Evolutionary conservation across 2,888 invertebrate species (phyloP), one percentile per base, ranked within the genome.

Genomic region (Podotricha telesiphe): DNA sequence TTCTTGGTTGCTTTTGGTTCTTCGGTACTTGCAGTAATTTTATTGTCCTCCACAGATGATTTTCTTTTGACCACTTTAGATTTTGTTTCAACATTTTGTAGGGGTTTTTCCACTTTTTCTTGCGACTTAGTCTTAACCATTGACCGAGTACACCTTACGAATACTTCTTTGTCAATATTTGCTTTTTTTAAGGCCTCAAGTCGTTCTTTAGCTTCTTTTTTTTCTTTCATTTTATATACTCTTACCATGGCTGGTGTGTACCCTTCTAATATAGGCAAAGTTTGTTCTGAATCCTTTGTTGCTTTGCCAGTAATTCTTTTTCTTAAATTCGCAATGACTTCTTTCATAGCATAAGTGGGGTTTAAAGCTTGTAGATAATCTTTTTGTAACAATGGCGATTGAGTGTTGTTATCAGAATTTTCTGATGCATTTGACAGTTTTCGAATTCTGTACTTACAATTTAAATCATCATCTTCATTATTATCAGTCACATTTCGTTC

Each of bases 301-400:
- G 67, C 62, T 80, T 86, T 87, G 0, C 88, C 87, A 0, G 85
- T 69, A 20, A 86, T 80, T 80, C 94, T 94, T 68, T 95, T 95
- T 75, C 94, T 94, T 77, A 94, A 94, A 78, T 91, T 94, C 48
- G 94, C 93, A 66, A 95, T 86, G 0, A 96, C 94, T 74, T 95
- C 94, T 72, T 95, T 89, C 96, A 96, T 96, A 0, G 96, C 96
- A 58, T 95, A 94, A 0, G 96, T 96, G 0, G 96, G 96, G 78
- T 94, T 95, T 67, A 94, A 75, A n/a, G 83, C 82, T 63, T 86
- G 82, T 62, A 95, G 82, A 76, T 86, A 94, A 81, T 86, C 93
- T 82, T 85, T 90, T 75, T 88, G 93, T 73, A 87, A 79, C 37
- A 88, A 75, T 0, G 86, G 90, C 1, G 88, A 87, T 63, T 85